A percentile compares a stretch with the other conserved stretches of the same genome.
These are phyloP conservation scores for Vesta saturnalis DNA, from an alignment of 2,888 invertebrate species.

Conservation along the genomic window DNA sequence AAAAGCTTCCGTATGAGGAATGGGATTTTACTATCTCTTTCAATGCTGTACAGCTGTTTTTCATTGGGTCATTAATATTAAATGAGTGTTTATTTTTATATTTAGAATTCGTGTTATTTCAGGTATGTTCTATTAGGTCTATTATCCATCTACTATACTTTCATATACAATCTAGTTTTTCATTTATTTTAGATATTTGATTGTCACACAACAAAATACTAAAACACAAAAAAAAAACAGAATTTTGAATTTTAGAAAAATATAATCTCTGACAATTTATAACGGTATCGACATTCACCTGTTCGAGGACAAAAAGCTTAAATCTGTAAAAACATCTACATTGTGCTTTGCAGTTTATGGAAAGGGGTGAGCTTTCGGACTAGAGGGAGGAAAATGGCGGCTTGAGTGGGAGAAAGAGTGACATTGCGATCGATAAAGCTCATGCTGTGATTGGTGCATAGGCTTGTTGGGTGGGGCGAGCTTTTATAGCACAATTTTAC, in stretches of 20 bases:
- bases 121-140: not conserved
- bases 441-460: slow-evolving; percentile 58
- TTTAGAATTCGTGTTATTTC: not conserved
- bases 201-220: too few species aligned
- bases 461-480: slow-evolving; percentile 54
- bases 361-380: slow-evolving; percentile 41
- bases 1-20: too few species aligned
- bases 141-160: not conserved
- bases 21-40: not conserved
- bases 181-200: not conserved
- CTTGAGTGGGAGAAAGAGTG: slow-evolving; percentile 59
- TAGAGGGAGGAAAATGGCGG: slow-evolving; percentile 60
- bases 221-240: not conserved
- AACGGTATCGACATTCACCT: slow-evolving; percentile 41
- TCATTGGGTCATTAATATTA: slow-evolving; percentile 1
- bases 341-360: slow-evolving; percentile 42
- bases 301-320: slow-evolving; percentile 40
- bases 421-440: slow-evolving; percentile 62
- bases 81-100: not conserved
- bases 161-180: not conserved
- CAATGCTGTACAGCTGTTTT: not conserved
- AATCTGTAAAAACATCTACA: slow-evolving; percentile 52
- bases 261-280: slow-evolving; percentile 32
- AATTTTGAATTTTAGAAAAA: slow-evolving; percentile 4
- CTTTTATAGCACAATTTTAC: slow-evolving; percentile 55